Evolutionary conservation across 2,888 invertebrate species (phyloP).

Genomic region (Melanchra persicariae): DNA sequence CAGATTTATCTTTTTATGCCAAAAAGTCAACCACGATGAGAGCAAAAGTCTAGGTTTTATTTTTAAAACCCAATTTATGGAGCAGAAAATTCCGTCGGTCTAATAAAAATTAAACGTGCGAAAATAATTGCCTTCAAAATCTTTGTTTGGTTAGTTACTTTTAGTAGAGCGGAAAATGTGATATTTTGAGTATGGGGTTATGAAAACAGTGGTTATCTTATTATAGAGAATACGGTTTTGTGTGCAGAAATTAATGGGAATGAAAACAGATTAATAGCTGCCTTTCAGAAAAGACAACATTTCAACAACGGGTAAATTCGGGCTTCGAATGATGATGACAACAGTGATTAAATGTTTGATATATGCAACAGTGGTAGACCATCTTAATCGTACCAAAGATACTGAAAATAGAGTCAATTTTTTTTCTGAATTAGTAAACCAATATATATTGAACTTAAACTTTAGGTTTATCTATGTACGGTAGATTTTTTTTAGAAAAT

Average conservation of each 20-base stretch:
- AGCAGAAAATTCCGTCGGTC: conserved; percentile 33
- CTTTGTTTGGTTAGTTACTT: conserved; percentile 17
- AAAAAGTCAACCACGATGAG: conserved; percentile 25
- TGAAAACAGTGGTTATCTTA: background rate
- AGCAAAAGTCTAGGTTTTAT: conserved; percentile 35
- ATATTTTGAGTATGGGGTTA: background rate
- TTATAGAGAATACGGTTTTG: background rate
- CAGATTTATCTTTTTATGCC: conserved; percentile 22
- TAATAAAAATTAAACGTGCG: conserved; percentile 48
- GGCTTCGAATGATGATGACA: background rate
- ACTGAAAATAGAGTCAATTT: too few relatives aligned
- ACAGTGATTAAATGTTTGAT: too few relatives aligned
- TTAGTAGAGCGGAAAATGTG: background rate
- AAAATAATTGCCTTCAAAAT: conserved; percentile 40
- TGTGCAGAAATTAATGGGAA: background rate
- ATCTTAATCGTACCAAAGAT: too few relatives aligned
- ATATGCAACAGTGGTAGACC: too few relatives aligned
- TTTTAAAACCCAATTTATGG: conserved; percentile 42
- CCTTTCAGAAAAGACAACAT: background rate
- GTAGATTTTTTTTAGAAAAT: conserved; percentile 12
- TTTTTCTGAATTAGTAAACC: background rate
- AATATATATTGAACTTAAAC: background rate
- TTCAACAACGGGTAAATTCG: background rate
- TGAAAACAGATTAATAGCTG: background rate
- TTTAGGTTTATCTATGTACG: background rate